Conservation (phyloP, 2,113 vertebrate species). For the Aspiorhynchus laticeps region DNA sequence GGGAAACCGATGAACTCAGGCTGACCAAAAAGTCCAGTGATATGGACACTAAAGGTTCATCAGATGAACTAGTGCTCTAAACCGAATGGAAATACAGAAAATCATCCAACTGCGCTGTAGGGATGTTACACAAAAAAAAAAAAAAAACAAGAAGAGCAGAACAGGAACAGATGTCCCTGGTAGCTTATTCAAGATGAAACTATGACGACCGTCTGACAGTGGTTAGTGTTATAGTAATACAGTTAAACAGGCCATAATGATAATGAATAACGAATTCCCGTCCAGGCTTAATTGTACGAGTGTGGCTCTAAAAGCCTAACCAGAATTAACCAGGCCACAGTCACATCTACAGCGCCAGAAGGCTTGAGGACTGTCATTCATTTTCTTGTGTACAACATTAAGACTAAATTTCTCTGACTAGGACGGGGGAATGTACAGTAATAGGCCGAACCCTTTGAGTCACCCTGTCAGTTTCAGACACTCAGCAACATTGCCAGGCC, state of each 20-base stretch:
- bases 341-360: neutral
- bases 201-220: slow-evolving; percentile 1
- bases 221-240: slow-evolving; percentile 40
- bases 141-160: neutral
- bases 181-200: slow-evolving; percentile 25
- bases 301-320: neutral
- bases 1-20: slow-evolving; percentile 68
- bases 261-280: slow-evolving; percentile 22
- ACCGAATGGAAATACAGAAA: neutral
- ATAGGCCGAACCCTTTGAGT: neutral
- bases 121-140: neutral
- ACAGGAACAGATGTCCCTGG: neutral
- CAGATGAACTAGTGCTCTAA: slow-evolving; percentile 9
- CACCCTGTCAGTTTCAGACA: neutral
- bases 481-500: slow-evolving; percentile 7
- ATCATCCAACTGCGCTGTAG: neutral
- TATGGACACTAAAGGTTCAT: slow-evolving; percentile 46
- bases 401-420: slow-evolving; percentile 7
- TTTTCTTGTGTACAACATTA: neutral
- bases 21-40: slow-evolving; percentile 52
- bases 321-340: slow-evolving; percentile 1
- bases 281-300: slow-evolving; percentile 30
- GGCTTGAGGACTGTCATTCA: neutral
- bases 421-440: neutral
- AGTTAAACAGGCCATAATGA: neutral